Base-by-base conservation (phyloP, 2,888 invertebrate genomes). In the Troglohyphantes excavatus region DNA sequence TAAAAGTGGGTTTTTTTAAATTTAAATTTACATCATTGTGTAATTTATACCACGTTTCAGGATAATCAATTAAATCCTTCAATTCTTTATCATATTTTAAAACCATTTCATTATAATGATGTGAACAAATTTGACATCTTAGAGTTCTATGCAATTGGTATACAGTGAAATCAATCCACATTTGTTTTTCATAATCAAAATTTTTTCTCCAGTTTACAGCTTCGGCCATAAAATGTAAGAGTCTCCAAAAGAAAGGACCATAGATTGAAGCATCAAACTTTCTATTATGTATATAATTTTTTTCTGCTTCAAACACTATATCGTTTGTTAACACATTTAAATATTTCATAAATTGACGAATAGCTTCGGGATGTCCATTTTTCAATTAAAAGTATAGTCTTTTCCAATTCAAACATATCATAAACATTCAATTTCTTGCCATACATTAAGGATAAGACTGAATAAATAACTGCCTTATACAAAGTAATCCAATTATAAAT, bases 161-260 rank as follows among this genome's bases (percentile, higher is more conserved):
- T n/a, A 76, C 2, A 1, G 29, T 29, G 21, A 76, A 76, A 0
- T 76, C 76, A 61, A 61, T 61, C 76, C 76, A 76, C 9, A 76
- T 21, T n/a, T 27, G 1, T 17, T 76, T 76, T 13, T 59, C 61
- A 61, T 5, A 19, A 1, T 61, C 29, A 19, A 26, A n/a, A 13
- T 39, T 39, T 1, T 29, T 21, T 76, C 33, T 76, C 6, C 9
- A 33, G 6, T 76, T 33, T 2, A 61, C 19, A 2, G 76, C 76
- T 76, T 76, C 76, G 0, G 76, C 61, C 76, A 76, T 76, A 13
- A 76, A 21, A 21, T 76, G 76, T 33, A 76, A 1, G 11, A 61
- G 9, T 27, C 76, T n/a, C 76, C 76, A 76, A 33, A 53, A 29
- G 61, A 76, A 76, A 33, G 76, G 63, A 13, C 76, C 76, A 23